These are phyloP conservation scores for Prosopocoilus inquinatus DNA, from an alignment of 2,888 invertebrate species.

Conservation along the genomic window DNA sequence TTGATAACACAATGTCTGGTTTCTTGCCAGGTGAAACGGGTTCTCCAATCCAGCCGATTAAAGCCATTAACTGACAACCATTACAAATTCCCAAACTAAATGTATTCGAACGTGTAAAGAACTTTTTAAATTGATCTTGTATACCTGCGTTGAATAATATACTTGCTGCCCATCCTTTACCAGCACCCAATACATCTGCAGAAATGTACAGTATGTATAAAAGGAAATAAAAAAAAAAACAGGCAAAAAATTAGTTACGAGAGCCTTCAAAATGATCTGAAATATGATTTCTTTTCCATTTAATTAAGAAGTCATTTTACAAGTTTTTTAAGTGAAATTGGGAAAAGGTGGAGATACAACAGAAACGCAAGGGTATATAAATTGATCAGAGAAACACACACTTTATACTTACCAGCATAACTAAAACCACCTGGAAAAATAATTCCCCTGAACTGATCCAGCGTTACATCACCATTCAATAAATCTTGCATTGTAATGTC, in stretches of 20 bases:
- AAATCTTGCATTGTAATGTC: conserved; percentile 95
- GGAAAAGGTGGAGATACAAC: too few relatives aligned
- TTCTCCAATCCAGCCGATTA: conserved; percentile 85
- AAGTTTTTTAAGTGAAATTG: too few relatives aligned
- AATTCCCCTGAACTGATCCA: conserved; percentile 83
- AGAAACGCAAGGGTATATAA: too few relatives aligned
- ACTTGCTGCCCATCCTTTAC: conserved; percentile 97
- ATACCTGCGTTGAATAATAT: conserved; percentile 77
- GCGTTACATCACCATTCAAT: conserved; percentile 63
- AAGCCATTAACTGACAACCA: conserved; percentile 94
- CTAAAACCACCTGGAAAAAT: conserved; percentile 99
- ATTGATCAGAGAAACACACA: too few relatives aligned
- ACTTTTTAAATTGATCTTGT: conserved; percentile 74
- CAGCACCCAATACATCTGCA: conserved; percentile 90
- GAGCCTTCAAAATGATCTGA: background rate
- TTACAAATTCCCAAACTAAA: conserved; percentile 98
- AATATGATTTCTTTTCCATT: too few relatives aligned
- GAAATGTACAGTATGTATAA: conserved; percentile 14
- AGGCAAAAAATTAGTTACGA: background rate
- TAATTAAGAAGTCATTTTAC: too few relatives aligned
- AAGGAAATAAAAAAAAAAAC: conserved; percentile 6
- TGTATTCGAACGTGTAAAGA: conserved; percentile 71
- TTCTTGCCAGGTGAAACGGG: conserved; percentile 38
- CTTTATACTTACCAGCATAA: conserved; percentile 72
- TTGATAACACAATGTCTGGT: conserved; percentile 71